Conservation (phyloP, 2,888 invertebrate species). For the Drosophila aldrichi region DNA sequence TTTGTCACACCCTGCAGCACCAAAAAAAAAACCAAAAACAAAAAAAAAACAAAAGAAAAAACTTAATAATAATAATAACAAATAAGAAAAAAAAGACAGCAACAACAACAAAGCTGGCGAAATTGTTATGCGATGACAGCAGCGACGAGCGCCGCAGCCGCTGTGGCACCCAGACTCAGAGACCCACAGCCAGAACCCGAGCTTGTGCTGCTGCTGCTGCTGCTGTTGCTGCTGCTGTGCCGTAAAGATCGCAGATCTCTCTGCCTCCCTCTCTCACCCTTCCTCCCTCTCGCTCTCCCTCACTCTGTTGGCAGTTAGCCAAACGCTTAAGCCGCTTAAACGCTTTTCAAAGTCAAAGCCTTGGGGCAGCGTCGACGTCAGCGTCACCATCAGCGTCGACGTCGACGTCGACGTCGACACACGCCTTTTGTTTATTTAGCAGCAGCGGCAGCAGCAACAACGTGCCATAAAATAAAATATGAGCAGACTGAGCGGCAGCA, state of each 20-base stretch:
- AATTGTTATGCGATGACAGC: constrained; percentile 80
- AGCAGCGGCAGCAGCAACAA: constrained; percentile 45
- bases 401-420: constrained; percentile 55
- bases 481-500: constrained; percentile 73
- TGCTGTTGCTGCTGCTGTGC: not conserved
- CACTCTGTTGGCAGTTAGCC: constrained; percentile 16
- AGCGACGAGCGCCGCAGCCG: constrained; percentile 50
- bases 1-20: constrained; percentile 76
- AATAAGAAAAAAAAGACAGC: constrained; percentile 40
- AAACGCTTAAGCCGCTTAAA: constrained; percentile 73
- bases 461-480: constrained; percentile 66
- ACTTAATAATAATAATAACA: constrained; percentile 66
- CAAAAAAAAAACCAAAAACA: constrained; percentile 31
- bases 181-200: constrained; percentile 14
- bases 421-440: constrained; percentile 80
- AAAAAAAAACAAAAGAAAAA: constrained; percentile 16
- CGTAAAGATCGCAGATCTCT: constrained; percentile 36
- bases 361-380: constrained; percentile 63
- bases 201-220: constrained; percentile 9
- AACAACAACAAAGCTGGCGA: constrained; percentile 53
- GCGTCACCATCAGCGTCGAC: constrained; percentile 20
- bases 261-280: constrained; percentile 3
- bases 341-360: constrained; percentile 78
- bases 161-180: constrained; percentile 42
- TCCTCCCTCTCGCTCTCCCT: not conserved